Evolutionary conservation across 2,888 invertebrate genomes (phyloP).

Genomic region (Coenonympha glycerion): DNA sequence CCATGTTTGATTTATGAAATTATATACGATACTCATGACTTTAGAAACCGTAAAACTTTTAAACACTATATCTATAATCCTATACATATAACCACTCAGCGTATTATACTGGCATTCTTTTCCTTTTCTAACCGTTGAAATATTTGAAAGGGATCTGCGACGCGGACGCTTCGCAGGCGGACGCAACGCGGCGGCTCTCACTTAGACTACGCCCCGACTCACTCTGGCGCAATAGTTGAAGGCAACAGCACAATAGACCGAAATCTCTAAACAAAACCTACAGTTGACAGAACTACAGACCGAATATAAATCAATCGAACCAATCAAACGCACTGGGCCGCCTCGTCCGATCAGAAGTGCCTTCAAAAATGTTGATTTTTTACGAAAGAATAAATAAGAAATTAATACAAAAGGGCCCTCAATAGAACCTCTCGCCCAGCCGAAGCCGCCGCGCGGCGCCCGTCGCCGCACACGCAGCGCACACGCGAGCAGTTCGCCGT

Average conservation of each 20-base stretch:
- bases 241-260: slow-evolving; percentile 77
- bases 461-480: slow-evolving; percentile 50
- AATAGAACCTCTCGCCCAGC: slow-evolving; percentile 87
- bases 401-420: slow-evolving; percentile 89
- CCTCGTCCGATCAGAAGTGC: slow-evolving; percentile 96
- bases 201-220: slow-evolving; percentile 82
- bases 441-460: slow-evolving; percentile 70
- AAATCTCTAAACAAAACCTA: slow-evolving; percentile 38
- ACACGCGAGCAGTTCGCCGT: slow-evolving; percentile 54
- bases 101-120: slow-evolving; percentile 30
- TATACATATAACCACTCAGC: slow-evolving; percentile 28
- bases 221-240: slow-evolving; percentile 89
- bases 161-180: slow-evolving; percentile 48
- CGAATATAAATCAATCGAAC: slow-evolving; percentile 42
- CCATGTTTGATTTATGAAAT: slow-evolving; percentile 24
- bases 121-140: slow-evolving; percentile 27
- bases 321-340: slow-evolving; percentile 89
- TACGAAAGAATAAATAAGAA: slow-evolving; percentile 81
- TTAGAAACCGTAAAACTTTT: slow-evolving; percentile 28
- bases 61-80: slow-evolving; percentile 29
- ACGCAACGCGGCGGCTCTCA: slow-evolving; percentile 78
- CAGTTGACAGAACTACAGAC: slow-evolving; percentile 34
- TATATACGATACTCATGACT: slow-evolving; percentile 27
- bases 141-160: slow-evolving; percentile 20
- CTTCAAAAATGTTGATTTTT: slow-evolving; percentile 93